Evolutionary conservation across 2,113 vertebrate genomes (phyloP).

Genomic region (Myotis yumanensis): DNA sequence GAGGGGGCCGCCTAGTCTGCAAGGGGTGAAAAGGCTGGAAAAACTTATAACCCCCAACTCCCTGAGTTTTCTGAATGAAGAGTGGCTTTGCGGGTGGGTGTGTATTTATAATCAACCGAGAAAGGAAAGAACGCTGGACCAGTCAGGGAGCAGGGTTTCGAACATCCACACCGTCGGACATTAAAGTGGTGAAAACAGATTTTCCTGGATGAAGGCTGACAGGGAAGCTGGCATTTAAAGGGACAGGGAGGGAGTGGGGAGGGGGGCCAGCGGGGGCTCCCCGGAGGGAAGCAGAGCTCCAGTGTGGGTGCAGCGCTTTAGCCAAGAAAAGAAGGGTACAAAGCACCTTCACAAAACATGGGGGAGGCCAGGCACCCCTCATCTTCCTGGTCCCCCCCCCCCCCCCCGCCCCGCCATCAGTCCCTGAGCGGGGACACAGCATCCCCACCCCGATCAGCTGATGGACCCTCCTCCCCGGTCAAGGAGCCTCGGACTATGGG

Average conservation of each 20-base stretch:
- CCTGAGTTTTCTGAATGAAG: neutral
- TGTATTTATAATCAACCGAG: neutral
- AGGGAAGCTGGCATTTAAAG: neutral
- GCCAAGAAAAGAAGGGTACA: neutral
- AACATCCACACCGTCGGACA: neutral
- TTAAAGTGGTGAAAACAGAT: neutral
- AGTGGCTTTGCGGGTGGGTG: neutral
- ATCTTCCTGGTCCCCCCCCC: neutral
- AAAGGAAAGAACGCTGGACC: neutral
- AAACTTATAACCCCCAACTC: neutral
- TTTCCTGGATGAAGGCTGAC: neutral
- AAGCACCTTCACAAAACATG: neutral
- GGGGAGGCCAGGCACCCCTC: neutral
- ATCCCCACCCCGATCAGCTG: neutral
- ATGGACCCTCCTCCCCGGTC: accelerated
- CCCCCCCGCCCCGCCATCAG: neutral
- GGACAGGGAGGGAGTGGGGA: neutral
- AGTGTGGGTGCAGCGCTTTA: neutral
- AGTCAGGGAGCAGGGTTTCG: neutral
- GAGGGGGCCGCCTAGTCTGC: neutral
- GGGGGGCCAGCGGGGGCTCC: neutral
- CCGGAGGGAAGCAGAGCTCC: neutral
- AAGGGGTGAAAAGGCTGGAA: neutral
- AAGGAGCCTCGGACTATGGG: neutral
- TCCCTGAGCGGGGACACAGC: neutral